Evolutionary conservation across 23 tunicate species (phyloP), one percentile per base, ranked within the genome.

Genomic region (Corella eumyota): DNA sequence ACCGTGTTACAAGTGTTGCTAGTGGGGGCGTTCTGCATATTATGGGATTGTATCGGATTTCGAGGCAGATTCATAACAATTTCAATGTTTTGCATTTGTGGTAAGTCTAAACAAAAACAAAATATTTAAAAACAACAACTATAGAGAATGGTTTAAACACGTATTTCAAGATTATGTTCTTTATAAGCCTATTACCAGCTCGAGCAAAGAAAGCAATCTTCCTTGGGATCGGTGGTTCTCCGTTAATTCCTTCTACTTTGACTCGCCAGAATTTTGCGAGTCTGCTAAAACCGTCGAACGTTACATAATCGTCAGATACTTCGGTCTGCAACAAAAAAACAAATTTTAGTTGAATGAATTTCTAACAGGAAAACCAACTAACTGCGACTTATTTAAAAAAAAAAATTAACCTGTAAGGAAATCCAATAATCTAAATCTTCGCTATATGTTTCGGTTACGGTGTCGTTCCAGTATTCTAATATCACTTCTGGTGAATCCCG

Each of bases 391-490:
- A n/a, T n/a, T n/a, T n/a, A n/a, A n/a, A n/a, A n/a, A n/a, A n/a
- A n/a, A n/a, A n/a, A n/a, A n/a, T n/a, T n/a, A 11, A 69, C 57
- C 63, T 25, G 46, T 2, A 38, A n/a, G n/a, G n/a, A n/a, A n/a
- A n/a, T n/a, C n/a, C n/a, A n/a, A n/a, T n/a, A n/a, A n/a, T n/a
- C n/a, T n/a, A n/a, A n/a, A n/a, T n/a, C n/a, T n/a, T n/a, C n/a
- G n/a, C n/a, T n/a, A n/a, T n/a, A n/a, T n/a, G n/a, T n/a, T n/a
- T 69, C 65, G 30, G 30, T 33, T 2, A 36, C 56, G 2, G 37
- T 35, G 64, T 69, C 74, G 32, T 69, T 56, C 74, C 74, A 69
- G 50, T 69, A 62, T 22, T 32, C 24, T 33, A 69, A 23, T 56
- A 32, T 30, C 7, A 49, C 17, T 29, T 31, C 34, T 25, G n/a